Evolutionary conservation across 2,888 invertebrate species (phyloP).

Genomic region (Morpho achilles): DNA sequence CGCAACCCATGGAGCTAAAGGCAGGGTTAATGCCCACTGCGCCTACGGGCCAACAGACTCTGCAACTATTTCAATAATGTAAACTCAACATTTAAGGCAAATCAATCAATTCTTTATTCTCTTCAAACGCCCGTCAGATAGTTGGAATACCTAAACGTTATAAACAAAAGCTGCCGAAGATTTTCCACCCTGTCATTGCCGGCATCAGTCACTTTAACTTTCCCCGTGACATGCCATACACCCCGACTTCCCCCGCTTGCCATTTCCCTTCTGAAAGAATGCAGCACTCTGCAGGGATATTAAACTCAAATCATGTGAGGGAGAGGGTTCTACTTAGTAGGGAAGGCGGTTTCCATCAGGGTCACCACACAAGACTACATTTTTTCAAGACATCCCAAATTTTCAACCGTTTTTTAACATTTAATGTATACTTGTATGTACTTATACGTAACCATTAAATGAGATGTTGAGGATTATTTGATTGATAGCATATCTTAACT

Average conservation of each 20-base stretch:
- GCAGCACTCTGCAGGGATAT: constrained; percentile 68
- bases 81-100: background rate
- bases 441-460: too few relatives aligned
- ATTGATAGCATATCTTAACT: too few relatives aligned
- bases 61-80: too few relatives aligned
- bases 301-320: constrained; percentile 71
- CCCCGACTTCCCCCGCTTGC: constrained; percentile 37
- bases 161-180: constrained; percentile 32
- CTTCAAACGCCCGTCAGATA: constrained; percentile 7
- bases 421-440: too few relatives aligned
- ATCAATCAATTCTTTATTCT: constrained; percentile 5
- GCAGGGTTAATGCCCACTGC: too few relatives aligned
- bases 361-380: background rate
- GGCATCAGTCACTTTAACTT: constrained; percentile 31
- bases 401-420: too few relatives aligned
- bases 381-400: too few relatives aligned
- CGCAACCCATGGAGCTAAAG: too few relatives aligned
- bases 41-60: too few relatives aligned
- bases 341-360: constrained; percentile 15
- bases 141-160: constrained; percentile 13
- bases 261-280: constrained; percentile 62
- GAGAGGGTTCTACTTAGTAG: constrained; percentile 34
- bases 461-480: too few relatives aligned
- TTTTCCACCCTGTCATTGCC: constrained; percentile 33
- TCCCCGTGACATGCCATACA: constrained; percentile 27